A percentile compares a stretch with the other conserved stretches of the same genome.
These are phyloP conservation scores for Oceanites oceanicus DNA, from an alignment of 2,113 vertebrate species.

Conservation along the genomic window DNA sequence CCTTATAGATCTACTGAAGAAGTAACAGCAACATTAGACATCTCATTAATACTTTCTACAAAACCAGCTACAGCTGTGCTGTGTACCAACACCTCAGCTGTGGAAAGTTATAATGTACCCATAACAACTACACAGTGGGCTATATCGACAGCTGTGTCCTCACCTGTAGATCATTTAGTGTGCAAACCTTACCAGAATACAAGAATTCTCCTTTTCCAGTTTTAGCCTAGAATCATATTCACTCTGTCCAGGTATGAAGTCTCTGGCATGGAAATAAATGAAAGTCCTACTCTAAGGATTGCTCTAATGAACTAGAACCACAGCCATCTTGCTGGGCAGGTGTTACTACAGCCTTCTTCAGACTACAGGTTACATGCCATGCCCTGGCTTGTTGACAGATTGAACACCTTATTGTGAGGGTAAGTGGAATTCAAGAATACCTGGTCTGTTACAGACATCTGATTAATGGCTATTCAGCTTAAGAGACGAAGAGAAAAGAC, in stretches of 20 bases:
- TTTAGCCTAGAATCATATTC: not conserved
- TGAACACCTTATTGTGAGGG: not conserved
- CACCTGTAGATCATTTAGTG: not conserved
- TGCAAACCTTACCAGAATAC: not conserved
- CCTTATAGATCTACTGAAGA: accelerated
- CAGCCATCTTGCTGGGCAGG: not conserved
- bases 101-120: not conserved
- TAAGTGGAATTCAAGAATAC: not conserved
- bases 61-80: not conserved
- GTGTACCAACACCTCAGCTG: not conserved
- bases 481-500: not conserved
- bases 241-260: not conserved
- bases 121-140: not conserved
- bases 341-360: not conserved
- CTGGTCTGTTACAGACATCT: not conserved
- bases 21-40: not conserved
- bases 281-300: not conserved
- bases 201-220: not conserved
- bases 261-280: not conserved
- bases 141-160: not conserved
- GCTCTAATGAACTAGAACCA: not conserved
- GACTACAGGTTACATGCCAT: not conserved
- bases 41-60: not conserved
- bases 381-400: not conserved
- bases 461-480: not conserved